Conservation (phyloP, 2,113 vertebrate species). For the Gavia stellata region DNA sequence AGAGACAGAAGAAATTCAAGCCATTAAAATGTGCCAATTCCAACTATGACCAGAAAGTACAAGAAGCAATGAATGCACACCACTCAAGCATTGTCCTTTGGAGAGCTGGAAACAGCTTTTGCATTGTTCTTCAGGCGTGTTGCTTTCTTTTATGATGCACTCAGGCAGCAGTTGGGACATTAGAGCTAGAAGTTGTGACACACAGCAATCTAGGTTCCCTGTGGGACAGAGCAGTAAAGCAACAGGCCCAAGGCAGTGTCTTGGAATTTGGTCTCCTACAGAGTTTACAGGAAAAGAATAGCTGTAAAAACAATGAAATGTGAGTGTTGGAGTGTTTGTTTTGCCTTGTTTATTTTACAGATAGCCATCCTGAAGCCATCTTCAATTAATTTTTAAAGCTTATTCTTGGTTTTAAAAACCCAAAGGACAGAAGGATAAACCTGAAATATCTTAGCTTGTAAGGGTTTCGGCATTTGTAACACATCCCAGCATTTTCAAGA, state of each 20-base stretch:
- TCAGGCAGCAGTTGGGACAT: background rate
- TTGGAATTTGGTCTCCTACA: background rate
- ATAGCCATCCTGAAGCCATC: background rate
- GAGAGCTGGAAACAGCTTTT: background rate
- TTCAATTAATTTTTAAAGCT: background rate
- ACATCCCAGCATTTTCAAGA: background rate
- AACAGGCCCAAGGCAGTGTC: background rate
- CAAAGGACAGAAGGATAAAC: background rate
- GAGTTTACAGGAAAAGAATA: background rate
- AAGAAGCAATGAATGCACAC: background rate
- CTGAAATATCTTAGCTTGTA: background rate
- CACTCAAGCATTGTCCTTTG: background rate
- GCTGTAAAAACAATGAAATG: background rate
- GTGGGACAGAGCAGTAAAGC: background rate
- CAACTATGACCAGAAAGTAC: background rate
- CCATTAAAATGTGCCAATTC: background rate
- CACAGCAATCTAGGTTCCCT: background rate
- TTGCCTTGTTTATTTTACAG: background rate
- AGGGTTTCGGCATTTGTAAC: background rate
- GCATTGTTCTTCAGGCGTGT: fast-evolving
- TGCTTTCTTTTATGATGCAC: background rate
- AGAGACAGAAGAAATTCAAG: background rate
- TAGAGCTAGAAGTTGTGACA: background rate
- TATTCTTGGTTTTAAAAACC: background rate
- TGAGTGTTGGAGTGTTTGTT: background rate